phyloP scores from a whole-genome alignment of 2,113 vertebrate species.

The Hystrix brachyura region DNA sequence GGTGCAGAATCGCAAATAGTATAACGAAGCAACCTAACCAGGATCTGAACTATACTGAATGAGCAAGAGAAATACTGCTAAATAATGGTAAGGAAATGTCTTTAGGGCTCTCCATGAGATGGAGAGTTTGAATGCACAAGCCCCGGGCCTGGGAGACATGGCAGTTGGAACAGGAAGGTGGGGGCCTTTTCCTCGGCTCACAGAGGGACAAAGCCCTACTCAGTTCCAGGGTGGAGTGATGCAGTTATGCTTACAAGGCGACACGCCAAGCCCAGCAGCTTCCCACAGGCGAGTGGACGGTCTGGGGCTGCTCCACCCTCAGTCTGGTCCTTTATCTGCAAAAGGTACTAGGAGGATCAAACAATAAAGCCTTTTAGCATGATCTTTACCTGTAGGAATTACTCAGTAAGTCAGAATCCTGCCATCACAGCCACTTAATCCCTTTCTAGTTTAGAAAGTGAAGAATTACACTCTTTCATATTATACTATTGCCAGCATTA shows the following conservation, averaged over 20 bases:
- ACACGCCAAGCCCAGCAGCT: neutral
- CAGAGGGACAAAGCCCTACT: neutral
- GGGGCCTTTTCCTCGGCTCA: neutral
- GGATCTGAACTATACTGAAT: neutral
- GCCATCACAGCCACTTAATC: neutral
- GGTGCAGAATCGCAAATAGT: neutral
- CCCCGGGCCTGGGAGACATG: neutral
- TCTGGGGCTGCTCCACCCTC: neutral
- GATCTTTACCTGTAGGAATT: neutral
- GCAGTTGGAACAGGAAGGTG: neutral
- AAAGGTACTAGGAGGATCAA: neutral
- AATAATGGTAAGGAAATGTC: neutral
- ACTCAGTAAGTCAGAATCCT: neutral
- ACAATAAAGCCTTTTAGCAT: neutral
- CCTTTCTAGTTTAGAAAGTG: slow-evolving; percentile 28
- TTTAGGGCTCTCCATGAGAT: neutral
- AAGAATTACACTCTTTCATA: neutral
- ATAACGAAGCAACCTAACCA: neutral
- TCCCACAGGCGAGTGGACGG: neutral
- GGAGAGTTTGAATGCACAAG: neutral
- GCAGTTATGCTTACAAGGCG: neutral
- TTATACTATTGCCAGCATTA: neutral
- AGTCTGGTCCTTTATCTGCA: neutral
- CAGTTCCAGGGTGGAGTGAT: too few relatives aligned
- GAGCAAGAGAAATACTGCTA: neutral